A percentile compares a stretch with the other conserved stretches of the same genome.
Evolutionary conservation across 2,888 invertebrate genomes (phyloP).

Genomic region (Eupithecia inturbata): DNA sequence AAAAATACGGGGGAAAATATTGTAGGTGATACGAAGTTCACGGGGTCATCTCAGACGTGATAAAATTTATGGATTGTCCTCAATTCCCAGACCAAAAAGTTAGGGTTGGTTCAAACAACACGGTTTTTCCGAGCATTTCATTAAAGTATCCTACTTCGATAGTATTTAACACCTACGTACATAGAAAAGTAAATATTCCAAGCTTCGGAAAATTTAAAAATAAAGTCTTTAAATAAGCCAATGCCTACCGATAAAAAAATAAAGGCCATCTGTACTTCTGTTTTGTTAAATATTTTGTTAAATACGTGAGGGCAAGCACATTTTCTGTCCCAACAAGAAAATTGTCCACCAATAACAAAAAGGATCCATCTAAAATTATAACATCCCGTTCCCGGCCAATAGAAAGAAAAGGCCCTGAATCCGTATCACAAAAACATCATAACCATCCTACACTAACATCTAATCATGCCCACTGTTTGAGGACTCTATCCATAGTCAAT

Average conservation of each 20-base stretch:
- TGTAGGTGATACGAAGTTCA: too few relatives aligned
- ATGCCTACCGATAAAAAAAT: too few relatives aligned
- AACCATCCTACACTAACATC: slow-evolving; percentile 38
- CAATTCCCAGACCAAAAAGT: background rate
- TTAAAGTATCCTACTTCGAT: background rate
- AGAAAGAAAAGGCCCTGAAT: slow-evolving; percentile 19
- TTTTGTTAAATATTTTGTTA: too few relatives aligned
- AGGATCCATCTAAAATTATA: background rate
- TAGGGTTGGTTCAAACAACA: background rate
- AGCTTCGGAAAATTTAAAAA: background rate
- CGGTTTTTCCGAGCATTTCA: background rate
- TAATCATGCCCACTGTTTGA: slow-evolving; percentile 44
- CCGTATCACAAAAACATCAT: slow-evolving; percentile 33
- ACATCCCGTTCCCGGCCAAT: slow-evolving; percentile 1
- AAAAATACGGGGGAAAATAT: too few relatives aligned
- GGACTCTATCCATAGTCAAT: slow-evolving; percentile 74
- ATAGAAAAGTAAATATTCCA: background rate
- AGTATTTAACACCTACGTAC: background rate
- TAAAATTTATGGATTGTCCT: slow-evolving; percentile 4
- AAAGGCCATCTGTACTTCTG: too few relatives aligned
- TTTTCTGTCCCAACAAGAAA: background rate
- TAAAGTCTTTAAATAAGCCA: too few relatives aligned
- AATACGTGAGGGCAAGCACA: too few relatives aligned
- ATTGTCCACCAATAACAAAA: background rate
- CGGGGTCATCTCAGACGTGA: too few relatives aligned